phyloP scores from a whole-genome alignment of 2,888 invertebrate genomes.

The Anagyrus pseudococci region DNA sequence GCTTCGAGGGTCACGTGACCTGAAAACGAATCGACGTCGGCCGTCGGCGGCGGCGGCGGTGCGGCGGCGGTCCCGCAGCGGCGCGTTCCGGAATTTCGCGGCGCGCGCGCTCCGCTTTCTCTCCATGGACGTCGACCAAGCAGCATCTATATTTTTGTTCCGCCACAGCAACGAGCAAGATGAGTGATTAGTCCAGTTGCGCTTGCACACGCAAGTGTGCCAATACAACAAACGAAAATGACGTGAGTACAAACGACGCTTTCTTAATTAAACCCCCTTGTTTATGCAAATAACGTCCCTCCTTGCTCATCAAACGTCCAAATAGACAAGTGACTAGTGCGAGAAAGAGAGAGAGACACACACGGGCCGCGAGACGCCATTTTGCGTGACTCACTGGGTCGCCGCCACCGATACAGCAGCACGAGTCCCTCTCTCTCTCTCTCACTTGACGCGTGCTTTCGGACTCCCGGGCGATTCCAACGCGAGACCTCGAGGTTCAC shows the following conservation, averaged over 20 bases:
- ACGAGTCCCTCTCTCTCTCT: neutral
- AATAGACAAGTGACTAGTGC: neutral
- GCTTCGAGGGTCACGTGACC: too few species aligned
- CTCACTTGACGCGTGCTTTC: neutral
- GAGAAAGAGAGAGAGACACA: neutral
- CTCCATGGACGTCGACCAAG: slow-evolving; percentile 36
- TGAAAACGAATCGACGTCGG: too few species aligned
- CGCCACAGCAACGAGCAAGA: slow-evolving; percentile 63
- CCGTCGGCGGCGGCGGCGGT: too few species aligned
- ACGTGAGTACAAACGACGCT: slow-evolving; percentile 71
- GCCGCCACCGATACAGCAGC: neutral
- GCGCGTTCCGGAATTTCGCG: too few species aligned
- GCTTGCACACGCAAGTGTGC: slow-evolving; percentile 79
- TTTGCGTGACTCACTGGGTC: neutral
- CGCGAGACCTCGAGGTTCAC: too few species aligned
- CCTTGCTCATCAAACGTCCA: neutral
- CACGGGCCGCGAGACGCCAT: neutral
- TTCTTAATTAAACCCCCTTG: neutral
- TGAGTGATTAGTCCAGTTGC: slow-evolving; percentile 76
- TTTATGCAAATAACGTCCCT: neutral
- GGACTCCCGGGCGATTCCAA: too few species aligned
- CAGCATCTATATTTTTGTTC: slow-evolving; percentile 5
- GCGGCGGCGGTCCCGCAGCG: too few species aligned
- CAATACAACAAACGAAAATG: slow-evolving; percentile 69
- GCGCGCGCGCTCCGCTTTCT: slow-evolving; percentile 28